phyloP scores from a whole-genome alignment of 2,888 invertebrate species.

The Polylopha cassiicola region DNA sequence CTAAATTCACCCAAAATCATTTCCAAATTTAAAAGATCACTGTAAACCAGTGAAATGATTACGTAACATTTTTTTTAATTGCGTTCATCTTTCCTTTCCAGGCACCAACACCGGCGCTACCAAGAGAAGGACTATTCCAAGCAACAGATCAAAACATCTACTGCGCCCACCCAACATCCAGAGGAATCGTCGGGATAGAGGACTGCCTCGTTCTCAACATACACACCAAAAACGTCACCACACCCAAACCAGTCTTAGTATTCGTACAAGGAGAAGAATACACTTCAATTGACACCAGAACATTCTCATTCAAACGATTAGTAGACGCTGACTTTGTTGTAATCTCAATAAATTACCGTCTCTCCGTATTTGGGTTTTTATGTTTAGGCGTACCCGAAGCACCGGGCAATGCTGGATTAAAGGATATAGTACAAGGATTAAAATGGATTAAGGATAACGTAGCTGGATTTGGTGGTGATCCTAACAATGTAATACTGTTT shows the following conservation, averaged over 20 bases:
- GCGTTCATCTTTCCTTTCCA: conserved; percentile 31
- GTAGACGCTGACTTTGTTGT: conserved; percentile 82
- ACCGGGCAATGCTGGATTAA: conserved; percentile 90
- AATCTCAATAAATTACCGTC: conserved; percentile 80
- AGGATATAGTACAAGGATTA: conserved; percentile 89
- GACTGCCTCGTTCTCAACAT: conserved; percentile 58
- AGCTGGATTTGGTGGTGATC: conserved; percentile 84
- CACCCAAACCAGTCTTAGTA: conserved; percentile 55
- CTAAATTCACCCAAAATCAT: no score
- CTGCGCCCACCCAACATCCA: conserved; percentile 44
- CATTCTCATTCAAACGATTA: conserved; percentile 74
- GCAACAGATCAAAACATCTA: conserved; percentile 36
- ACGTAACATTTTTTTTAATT: no score
- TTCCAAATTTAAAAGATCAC: no score
- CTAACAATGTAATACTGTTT: conserved; percentile 83
- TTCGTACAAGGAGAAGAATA: conserved; percentile 62
- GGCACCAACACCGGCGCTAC: conserved; percentile 36
- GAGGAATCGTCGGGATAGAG: conserved; percentile 56
- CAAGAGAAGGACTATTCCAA: conserved; percentile 36
- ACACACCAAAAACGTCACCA: conserved; percentile 46
- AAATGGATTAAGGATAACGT: conserved; percentile 86
- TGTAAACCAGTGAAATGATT: no score
- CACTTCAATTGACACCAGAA: conserved; percentile 32
- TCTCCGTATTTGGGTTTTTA: conserved; percentile 86
- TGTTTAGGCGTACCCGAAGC: conserved; percentile 77